Conservation (phyloP, 35 echinoderm and acorn worm genomes). For the Anneissia japonica region DNA sequence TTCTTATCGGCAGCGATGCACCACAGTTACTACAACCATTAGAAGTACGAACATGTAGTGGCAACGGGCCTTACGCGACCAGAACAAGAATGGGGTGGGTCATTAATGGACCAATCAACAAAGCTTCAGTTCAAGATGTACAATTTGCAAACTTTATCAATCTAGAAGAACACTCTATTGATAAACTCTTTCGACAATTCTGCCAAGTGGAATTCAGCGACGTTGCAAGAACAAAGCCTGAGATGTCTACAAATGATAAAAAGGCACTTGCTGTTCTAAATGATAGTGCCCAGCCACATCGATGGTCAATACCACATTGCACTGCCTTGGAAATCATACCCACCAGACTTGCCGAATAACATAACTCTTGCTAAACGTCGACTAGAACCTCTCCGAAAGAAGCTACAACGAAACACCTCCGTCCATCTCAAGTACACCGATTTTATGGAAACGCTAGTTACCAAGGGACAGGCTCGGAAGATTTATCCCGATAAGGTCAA, state of each 20-base stretch:
- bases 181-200: not conserved
- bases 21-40: no score
- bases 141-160: not conserved
- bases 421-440: not conserved
- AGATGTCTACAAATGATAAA: not conserved
- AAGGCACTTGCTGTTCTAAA: not conserved
- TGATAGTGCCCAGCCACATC: not conserved
- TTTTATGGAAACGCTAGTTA: not conserved
- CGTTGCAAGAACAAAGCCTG: not conserved
- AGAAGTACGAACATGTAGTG: no score
- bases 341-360: not conserved
- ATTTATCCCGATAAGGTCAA: not conserved
- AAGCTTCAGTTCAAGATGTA: not conserved
- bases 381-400: not conserved
- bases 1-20: no score
- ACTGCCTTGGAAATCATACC: not conserved
- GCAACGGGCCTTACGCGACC: slow-evolving; percentile 28
- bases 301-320: not conserved
- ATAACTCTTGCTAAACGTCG: not conserved
- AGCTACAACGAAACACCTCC: not conserved
- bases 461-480: not conserved
- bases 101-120: slow-evolving; percentile 42
- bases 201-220: not conserved
- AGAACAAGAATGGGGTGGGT: slow-evolving; percentile 40
- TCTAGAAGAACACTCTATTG: not conserved